Base-by-base conservation (phyloP, 2,113 vertebrate genomes). In the Heterotilapia buettikoferi region DNA sequence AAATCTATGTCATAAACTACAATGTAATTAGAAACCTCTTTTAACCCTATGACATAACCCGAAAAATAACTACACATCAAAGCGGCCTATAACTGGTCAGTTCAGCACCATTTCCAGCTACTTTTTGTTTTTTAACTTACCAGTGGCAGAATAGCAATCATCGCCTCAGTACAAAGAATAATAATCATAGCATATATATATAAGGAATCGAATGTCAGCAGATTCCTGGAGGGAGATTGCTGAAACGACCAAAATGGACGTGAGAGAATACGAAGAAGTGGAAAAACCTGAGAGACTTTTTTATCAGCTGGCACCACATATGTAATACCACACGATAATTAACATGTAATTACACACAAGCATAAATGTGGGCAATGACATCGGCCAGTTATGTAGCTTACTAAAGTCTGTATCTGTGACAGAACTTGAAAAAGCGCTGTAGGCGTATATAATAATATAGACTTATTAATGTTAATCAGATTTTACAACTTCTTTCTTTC, bases 11-110 rank as follows among this genome's bases (percentile, higher is more conserved):
- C 61, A 36, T 36, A 36, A n/a, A 36, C 18, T 36, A 66, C 4
- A 4, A 52, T 19, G 59, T 63, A 63, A 1, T 63, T 36, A 63
- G 31, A 63, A 63, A 63, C 18, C 59, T 36, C 61, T 66, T 66
- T 12, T 66, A 66, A 66, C 18, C 61, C 61, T 0, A 66, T 6
- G 2, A 7, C 9, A 63, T 36, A 63, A 63, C 59, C 18, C 0
- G 2, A 66, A 36, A 66, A 66, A n/a, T 36, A 12, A 66, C 59
- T 63, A 63, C 9, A 36, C 31, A n/a, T 63, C 59, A 36, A 36
- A 36, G 7, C 7, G 7, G 33, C 33, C n/a, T 12, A 66, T 36
- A 66, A 12, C 61, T 66, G 61, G 61, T n/a, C 9, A 66, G 31
- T n/a, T 66, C 31, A 12, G 31, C 18, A 66, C 31, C 31, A 36